Conservation (phyloP, 2,888 invertebrate genomes). For the Asteroscopus sphinx region DNA sequence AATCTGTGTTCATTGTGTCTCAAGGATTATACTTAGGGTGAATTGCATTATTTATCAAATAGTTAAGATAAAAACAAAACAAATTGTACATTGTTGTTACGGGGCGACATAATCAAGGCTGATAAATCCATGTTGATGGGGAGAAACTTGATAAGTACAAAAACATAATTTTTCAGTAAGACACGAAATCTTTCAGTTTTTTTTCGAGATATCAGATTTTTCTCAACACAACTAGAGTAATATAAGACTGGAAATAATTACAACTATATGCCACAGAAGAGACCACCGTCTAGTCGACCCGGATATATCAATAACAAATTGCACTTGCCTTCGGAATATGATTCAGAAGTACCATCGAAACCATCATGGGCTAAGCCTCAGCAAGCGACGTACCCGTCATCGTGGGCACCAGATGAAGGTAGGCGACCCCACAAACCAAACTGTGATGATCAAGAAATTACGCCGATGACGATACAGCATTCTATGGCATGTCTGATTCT, state of each 20-base stretch:
- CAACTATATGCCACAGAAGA: constrained; percentile 74
- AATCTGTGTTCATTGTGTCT: too few relatives aligned
- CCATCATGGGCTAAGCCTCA: constrained; percentile 81
- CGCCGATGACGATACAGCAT: constrained; percentile 73
- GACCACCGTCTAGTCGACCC: constrained; percentile 75
- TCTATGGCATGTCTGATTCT: constrained; percentile 83
- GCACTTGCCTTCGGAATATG: constrained; percentile 76
- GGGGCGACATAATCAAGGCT: too few relatives aligned
- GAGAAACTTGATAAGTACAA: too few relatives aligned
- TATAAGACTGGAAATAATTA: constrained; percentile 72
- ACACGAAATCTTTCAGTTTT: too few relatives aligned
- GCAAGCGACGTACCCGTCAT: constrained; percentile 70
- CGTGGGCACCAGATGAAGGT: constrained; percentile 83
- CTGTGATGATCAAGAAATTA: constrained; percentile 79
- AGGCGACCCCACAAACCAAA: constrained; percentile 82
- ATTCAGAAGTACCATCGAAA: constrained; percentile 80
- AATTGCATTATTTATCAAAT: too few relatives aligned
- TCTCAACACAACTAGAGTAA: too few relatives aligned
- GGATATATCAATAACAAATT: constrained; percentile 82
- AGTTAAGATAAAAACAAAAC: too few relatives aligned
- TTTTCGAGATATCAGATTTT: too few relatives aligned
- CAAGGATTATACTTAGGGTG: too few relatives aligned
- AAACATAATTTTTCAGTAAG: too few relatives aligned
- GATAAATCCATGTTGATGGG: too few relatives aligned
- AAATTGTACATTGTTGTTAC: too few relatives aligned